These are phyloP conservation scores for Sebastes miniatus DNA, from an alignment of 2,797 vertebrate genomes.

Conservation along the genomic window DNA sequence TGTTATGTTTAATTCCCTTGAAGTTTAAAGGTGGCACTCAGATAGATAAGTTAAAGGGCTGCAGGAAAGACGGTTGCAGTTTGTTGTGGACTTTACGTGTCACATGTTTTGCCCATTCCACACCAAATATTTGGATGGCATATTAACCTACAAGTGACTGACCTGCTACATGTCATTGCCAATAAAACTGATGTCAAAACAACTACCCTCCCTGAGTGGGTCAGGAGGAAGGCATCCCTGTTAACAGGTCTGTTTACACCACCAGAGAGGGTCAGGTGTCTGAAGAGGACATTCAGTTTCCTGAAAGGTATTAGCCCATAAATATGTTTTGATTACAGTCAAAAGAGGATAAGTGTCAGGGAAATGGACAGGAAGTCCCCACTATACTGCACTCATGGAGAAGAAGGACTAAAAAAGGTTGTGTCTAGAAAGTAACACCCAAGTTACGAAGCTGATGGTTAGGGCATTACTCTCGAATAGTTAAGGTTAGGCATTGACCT, in stretches of 20 bases:
- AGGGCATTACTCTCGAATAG: too few species aligned
- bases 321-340: neutral
- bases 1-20: neutral
- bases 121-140: neutral
- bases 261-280: slow-evolving; percentile 45
- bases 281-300: neutral
- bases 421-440: too few species aligned
- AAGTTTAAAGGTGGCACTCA: neutral
- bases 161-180: neutral
- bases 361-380: neutral
- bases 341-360: neutral
- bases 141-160: neutral
- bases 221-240: neutral
- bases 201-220: neutral
- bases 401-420: neutral
- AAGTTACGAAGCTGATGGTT: too few species aligned
- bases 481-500: too few species aligned
- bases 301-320: neutral
- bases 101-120: neutral
- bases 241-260: slow-evolving; percentile 32
- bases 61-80: neutral
- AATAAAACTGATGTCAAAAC: neutral
- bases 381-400: neutral
- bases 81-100: neutral
- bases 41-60: neutral